Base-by-base conservation (phyloP, 2,888 invertebrate genomes). In the Conomelus anceps region DNA sequence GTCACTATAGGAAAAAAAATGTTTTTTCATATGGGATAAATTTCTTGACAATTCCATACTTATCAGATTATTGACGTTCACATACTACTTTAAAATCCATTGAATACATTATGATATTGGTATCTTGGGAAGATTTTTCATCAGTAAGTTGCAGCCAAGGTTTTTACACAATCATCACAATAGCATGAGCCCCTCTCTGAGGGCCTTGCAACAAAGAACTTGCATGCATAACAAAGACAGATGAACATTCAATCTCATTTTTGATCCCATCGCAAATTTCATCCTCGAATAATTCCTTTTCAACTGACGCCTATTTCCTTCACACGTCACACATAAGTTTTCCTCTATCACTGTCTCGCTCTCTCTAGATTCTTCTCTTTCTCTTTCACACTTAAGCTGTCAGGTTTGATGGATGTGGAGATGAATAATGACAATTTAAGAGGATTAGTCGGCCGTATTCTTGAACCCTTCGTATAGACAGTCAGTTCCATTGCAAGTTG, bases 351-450 rank as follows among this genome's bases (percentile, higher is more conserved):
- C n/a, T 20, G 17, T 13, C 17, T 20, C 17, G 17, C 41, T 63
- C 63, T n/a, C n/a, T 17, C 7, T 17, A 17, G 3, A 41, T 41
- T 34, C 13, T 9, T 13, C n/a, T 63, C 63, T n/a, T n/a, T n/a
- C 63, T 63, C 63, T n/a, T 63, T 13, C n/a, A 63, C 63, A 63
- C 4, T n/a, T 63, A 7, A 63, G 63, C 63, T 63, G 63, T 63
- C 63, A 63, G 63, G 7, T 63, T 63, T 63, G 63, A 63, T 63
- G 3, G 63, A 63, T 63, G 63, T 63, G 20, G 63, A n/a, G 11
- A 23, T 86, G 86, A 86, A 86, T 86, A 86, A 86, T 86, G 86
- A 86, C 86, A 86, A 86, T 86, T 86, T 86, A 86, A 86, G 86
- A 24, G 24, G 86, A 86, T 86, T 86, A 86, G 29, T 22, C 22